Percentiles rank a stretch among this genome's conserved stretches.
Conservation (phyloP, 2,113 vertebrate species). For the Phaetusa simplex region DNA sequence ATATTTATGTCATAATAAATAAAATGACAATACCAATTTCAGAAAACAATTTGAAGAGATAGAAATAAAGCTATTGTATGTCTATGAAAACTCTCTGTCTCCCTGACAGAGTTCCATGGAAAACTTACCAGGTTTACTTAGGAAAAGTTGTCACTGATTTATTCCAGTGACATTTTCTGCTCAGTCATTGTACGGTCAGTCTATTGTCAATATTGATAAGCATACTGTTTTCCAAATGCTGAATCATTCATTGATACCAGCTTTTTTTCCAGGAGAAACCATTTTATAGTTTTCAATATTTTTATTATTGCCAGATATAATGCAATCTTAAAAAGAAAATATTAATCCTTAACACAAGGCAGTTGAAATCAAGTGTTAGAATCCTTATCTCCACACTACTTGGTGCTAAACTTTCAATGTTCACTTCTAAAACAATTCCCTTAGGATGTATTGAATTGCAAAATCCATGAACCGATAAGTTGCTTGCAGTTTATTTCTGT, state of each 20-base stretch:
- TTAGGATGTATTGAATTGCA: background rate
- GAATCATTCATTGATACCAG: background rate
- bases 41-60: background rate
- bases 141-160: background rate
- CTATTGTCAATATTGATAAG: background rate
- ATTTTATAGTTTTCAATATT: background rate
- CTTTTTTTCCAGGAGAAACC: background rate
- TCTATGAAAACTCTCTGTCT: background rate
- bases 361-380: background rate
- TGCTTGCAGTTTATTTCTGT: background rate
- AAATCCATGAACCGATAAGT: background rate
- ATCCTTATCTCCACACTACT: background rate
- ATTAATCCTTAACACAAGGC: background rate
- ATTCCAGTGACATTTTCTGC: background rate
- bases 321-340: background rate
- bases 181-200: background rate
- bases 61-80: background rate
- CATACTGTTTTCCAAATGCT: background rate
- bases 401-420: background rate
- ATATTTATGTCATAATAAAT: background rate
- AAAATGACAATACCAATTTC: background rate
- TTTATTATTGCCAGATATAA: background rate
- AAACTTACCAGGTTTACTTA: background rate
- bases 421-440: constrained; percentile 12
- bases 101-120: background rate